phyloP scores from a whole-genome alignment of 1,140 invertebrate genomes.

The Onthophagus taurus region DNA sequence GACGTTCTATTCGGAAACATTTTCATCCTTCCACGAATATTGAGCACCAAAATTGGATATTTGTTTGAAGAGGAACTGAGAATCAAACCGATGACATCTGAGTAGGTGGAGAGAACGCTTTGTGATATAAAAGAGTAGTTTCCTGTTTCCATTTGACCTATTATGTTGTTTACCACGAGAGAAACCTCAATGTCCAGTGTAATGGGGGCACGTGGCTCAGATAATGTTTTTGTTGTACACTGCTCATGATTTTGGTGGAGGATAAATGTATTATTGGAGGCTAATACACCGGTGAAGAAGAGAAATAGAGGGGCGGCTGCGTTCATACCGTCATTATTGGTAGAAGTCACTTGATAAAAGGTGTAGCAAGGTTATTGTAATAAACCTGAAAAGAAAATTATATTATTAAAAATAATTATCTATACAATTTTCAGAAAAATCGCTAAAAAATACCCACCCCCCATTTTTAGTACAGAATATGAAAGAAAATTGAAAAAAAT shows the following conservation, averaged over 20 bases:
- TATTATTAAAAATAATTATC: too few relatives aligned
- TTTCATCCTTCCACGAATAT: constrained; percentile 6
- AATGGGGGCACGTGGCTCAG: constrained; percentile 7
- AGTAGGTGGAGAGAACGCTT: neutral
- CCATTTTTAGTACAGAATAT: too few relatives aligned
- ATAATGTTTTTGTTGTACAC: constrained; percentile 9
- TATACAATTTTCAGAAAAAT: too few relatives aligned
- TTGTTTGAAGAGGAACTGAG: neutral
- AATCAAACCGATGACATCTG: constrained; percentile 2
- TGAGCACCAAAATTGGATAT: constrained; percentile 5
- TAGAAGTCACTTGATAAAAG: neutral
- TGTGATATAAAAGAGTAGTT: constrained; percentile 8
- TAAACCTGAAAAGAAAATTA: too few relatives aligned
- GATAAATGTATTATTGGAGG: neutral
- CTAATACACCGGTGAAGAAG: neutral
- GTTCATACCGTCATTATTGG: constrained; percentile 14
- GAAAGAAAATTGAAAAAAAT: too few relatives aligned
- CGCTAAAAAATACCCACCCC: too few relatives aligned
- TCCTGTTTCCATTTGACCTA: neutral
- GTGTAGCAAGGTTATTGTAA: neutral
- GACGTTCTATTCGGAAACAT: constrained; percentile 11
- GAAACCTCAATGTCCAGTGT: constrained; percentile 8
- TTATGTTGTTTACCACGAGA: neutral
- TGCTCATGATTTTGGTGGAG: neutral
- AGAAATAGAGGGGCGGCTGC: constrained; percentile 2